A percentile compares a stretch with the other conserved stretches of the same genome.
Conservation (phyloP, 2,888 invertebrate genomes). For the Eristalinus sepulchralis region DNA sequence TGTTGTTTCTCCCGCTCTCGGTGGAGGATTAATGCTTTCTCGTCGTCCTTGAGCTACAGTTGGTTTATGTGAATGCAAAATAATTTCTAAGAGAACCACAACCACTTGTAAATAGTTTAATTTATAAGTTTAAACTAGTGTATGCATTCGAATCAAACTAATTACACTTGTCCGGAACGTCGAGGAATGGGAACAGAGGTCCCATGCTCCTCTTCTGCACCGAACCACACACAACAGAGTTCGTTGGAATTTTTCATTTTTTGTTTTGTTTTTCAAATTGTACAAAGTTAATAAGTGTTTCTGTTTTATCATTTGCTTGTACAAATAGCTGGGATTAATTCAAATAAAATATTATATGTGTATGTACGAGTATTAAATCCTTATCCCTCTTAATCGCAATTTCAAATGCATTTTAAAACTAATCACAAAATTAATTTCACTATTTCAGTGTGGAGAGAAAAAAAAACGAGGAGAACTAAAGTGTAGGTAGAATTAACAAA, state of each 20-base stretch:
- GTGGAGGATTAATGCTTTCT: neutral
- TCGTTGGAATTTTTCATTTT: conserved; percentile 18
- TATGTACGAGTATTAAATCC: conserved; percentile 38
- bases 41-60: conserved; percentile 36
- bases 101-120: conserved; percentile 78
- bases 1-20: neutral
- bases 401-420: conserved; percentile 61
- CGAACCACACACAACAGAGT: conserved; percentile 42
- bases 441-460: conserved; percentile 26
- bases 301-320: conserved; percentile 54
- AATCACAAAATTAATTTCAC: conserved; percentile 61
- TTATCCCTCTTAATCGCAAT: conserved; percentile 59
- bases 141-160: conserved; percentile 46
- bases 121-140: conserved; percentile 53
- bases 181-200: neutral
- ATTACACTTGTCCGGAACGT: conserved; percentile 45
- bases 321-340: conserved; percentile 66
- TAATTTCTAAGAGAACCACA: conserved; percentile 79
- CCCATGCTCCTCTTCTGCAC: neutral
- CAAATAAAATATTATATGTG: conserved; percentile 73
- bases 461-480: conserved; percentile 11
- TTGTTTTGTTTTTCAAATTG: conserved; percentile 60
- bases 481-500: conserved; percentile 34
- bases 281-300: conserved; percentile 69
- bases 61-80: conserved; percentile 18